Percentiles rank a stretch among this genome's conserved stretches.
phyloP scores from a whole-genome alignment of 2,888 invertebrate genomes.

The Hymenopus coronatus region DNA sequence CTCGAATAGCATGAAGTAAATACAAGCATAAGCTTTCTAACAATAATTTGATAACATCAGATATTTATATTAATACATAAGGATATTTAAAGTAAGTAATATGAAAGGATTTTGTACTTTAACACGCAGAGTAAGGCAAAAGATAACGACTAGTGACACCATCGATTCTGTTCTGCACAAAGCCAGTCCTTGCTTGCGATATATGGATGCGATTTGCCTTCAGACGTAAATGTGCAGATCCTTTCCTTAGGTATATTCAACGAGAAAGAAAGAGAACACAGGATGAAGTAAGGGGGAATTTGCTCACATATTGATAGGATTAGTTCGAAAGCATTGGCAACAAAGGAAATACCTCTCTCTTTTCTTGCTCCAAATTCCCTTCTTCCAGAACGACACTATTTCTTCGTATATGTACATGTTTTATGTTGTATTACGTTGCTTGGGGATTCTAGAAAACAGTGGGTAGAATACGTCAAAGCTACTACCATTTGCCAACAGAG shows the following conservation, averaged over 20 bases:
- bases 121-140: too few species aligned
- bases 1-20: too few species aligned
- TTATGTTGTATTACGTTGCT: not conserved
- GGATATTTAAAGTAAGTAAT: too few species aligned
- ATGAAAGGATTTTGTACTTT: too few species aligned
- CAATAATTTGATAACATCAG: too few species aligned
- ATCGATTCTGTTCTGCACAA: too few species aligned
- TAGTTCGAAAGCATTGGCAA: not conserved
- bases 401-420: not conserved
- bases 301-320: not conserved
- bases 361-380: not conserved
- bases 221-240: not conserved
- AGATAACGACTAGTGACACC: too few species aligned
- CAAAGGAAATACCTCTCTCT: not conserved
- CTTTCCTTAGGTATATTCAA: not conserved
- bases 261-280: not conserved
- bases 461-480: too few species aligned
- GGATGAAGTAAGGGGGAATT: not conserved
- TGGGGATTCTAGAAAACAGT: not conserved
- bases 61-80: too few species aligned
- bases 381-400: not conserved
- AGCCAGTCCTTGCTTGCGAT: not conserved
- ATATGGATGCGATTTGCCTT: not conserved
- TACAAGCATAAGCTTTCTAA: too few species aligned
- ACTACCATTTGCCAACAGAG: too few species aligned